These are phyloP conservation scores for Pomatorhinus ruficollis DNA, from an alignment of 2,113 vertebrate species.

Conservation along the genomic window DNA sequence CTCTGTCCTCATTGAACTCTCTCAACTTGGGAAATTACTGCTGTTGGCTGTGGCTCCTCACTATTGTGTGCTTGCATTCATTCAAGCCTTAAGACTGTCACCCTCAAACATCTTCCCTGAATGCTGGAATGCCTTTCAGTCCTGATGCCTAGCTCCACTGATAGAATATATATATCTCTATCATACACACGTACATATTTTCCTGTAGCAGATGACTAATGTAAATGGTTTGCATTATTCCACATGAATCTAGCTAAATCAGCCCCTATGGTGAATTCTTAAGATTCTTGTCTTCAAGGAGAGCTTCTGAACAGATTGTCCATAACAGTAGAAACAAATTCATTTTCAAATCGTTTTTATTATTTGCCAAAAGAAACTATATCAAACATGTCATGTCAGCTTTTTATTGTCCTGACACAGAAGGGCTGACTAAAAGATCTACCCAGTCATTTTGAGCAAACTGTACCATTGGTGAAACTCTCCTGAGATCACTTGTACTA, in stretches of 20 bases:
- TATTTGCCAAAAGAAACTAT: background rate
- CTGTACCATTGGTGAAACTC: background rate
- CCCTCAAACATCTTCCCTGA: background rate
- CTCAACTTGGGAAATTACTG: background rate
- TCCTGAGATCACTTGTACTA: background rate
- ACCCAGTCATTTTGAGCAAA: background rate
- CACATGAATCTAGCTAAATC: background rate
- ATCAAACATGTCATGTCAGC: background rate
- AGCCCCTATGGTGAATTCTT: constrained; percentile 6
- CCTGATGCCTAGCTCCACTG: background rate
- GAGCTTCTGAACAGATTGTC: background rate
- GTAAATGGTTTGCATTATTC: background rate
- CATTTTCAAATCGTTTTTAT: background rate
- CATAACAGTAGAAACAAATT: background rate
- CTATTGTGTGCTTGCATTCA: background rate
- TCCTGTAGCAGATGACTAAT: background rate
- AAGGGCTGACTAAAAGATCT: background rate
- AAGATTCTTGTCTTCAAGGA: background rate
- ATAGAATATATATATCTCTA: background rate
- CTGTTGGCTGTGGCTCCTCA: background rate
- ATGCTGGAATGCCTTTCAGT: background rate
- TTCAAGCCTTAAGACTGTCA: background rate
- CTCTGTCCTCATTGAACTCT: background rate
- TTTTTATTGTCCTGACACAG: background rate
- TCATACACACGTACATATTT: background rate